Evolutionary conservation across 1,140 invertebrate species (phyloP), one percentile per base, ranked within the genome.

Genomic region (Vanessa tameamea): DNA sequence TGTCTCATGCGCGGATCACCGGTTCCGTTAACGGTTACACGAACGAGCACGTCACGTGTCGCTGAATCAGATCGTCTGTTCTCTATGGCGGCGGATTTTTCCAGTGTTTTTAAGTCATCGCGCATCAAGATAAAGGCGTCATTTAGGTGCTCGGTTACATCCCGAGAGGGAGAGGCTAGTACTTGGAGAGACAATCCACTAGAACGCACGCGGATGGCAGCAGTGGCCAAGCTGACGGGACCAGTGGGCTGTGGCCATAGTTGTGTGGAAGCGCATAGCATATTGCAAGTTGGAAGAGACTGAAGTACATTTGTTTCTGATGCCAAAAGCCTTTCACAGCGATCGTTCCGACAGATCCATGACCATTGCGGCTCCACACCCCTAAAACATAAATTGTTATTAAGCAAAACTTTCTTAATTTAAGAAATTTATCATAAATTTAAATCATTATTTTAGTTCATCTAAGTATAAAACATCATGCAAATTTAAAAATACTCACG

Each of bases 241-340:
- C 94, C 94, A 0, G 93, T 94, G 47, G 94, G 94, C 76, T 94
- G 93, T 15, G 94, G 94, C 94, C 94, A 94, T 23, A 94, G 85
- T 77, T 94, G 93, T 6, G 93, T 93, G n/a, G 93, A 93, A 26
- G 93, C 92, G 78, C 94, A 94, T 15, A 94, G 84, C 94, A 94
- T 94, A 82, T 94, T 94, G 89, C 94, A 94, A 16, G 94, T 94
- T 6, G 84, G 84, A 47, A 94, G 84, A 8, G 94, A 94, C 72
- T 91, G 90, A n/a, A 90, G 78, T 20, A 82, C 73, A 3, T 77
- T 72, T 0, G 86, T 79, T 64, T 92, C 89, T 1, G 89, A 80
- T 0, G 88, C 87, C 7, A 83, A 78, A 31, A 88, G 84, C 13
- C 93, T 85, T 74, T 94, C 93, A 84, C 93, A 94, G 53, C 91